Evolutionary conservation across 2,888 invertebrate genomes (phyloP).

Genomic region (Ochlodes sylvanus): DNA sequence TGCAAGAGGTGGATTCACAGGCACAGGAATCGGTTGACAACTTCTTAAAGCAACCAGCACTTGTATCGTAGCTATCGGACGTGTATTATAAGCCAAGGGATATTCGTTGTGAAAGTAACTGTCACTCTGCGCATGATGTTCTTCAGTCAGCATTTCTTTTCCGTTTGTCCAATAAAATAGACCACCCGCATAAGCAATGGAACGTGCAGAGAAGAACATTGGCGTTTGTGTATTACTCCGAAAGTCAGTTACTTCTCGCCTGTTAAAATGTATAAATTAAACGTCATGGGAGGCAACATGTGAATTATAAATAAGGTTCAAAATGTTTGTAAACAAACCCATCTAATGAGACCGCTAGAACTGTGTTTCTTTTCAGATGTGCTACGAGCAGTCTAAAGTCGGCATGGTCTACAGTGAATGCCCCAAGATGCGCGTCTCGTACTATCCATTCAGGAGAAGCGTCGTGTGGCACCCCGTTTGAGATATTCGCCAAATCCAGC

Average conservation of each 20-base stretch:
- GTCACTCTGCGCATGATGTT: constrained; percentile 88
- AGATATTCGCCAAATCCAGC: constrained; percentile 90
- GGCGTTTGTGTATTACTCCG: constrained; percentile 90
- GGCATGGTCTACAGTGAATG: constrained; percentile 93
- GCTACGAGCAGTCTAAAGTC: constrained; percentile 92
- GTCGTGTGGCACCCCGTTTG: constrained; percentile 90
- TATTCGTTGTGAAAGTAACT: constrained; percentile 92
- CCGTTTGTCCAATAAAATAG: constrained; percentile 95
- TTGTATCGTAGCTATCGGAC: constrained; percentile 66
- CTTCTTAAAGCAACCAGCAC: constrained; percentile 86
- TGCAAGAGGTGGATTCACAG: constrained; percentile 90
- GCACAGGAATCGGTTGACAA: constrained; percentile 92
- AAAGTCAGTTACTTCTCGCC: constrained; percentile 89
- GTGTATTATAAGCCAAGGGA: constrained; percentile 80
- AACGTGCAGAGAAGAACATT: constrained; percentile 89
- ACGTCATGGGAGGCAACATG: constrained; percentile 15
- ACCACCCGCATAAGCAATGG: constrained; percentile 90
- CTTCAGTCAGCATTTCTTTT: constrained; percentile 90
- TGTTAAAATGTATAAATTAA: constrained; percentile 53
- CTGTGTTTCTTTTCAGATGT: constrained; percentile 90
- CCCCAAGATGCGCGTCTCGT: constrained; percentile 88
- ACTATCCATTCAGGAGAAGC: constrained; percentile 87
- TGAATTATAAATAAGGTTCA: constrained; percentile 18
- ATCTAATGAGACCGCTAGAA: constrained; percentile 92
- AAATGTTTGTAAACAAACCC: constrained; percentile 82